Conservation (phyloP, 2,888 invertebrate genomes). For the Nomada fucata region DNA sequence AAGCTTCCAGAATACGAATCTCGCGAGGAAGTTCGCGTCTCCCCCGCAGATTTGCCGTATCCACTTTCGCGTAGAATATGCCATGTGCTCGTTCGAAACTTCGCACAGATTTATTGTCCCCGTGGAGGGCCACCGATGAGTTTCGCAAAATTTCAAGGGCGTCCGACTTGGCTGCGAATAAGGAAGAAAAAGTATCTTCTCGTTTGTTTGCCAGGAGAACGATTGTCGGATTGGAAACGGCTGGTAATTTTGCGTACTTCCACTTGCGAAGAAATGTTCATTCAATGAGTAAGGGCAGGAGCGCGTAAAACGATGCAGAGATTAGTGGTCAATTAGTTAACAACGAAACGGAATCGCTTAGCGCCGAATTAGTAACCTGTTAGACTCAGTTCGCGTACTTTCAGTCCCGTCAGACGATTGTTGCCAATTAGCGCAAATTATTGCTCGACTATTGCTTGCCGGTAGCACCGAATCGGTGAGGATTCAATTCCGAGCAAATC, state of each 20-base stretch:
- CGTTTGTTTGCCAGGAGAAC: background rate
- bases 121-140: background rate
- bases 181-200: background rate
- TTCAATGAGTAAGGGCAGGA: background rate
- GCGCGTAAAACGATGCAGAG: no score
- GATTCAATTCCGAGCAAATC: background rate
- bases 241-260: background rate
- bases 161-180: background rate
- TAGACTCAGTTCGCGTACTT: background rate
- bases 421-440: conserved; percentile 1
- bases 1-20: conserved; percentile 5
- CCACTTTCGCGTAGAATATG: background rate
- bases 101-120: background rate
- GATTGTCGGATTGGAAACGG: background rate
- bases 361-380: background rate
- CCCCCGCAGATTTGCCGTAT: background rate
- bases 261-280: no score
- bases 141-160: background rate
- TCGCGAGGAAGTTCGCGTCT: background rate
- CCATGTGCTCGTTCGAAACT: background rate
- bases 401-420: background rate
- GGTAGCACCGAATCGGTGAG: background rate
- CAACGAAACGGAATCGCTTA: background rate
- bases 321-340: background rate
- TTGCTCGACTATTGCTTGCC: background rate